Evolutionary conservation across 1,140 invertebrate species (phyloP).

Genomic region (Euwallacea fornicatus): DNA sequence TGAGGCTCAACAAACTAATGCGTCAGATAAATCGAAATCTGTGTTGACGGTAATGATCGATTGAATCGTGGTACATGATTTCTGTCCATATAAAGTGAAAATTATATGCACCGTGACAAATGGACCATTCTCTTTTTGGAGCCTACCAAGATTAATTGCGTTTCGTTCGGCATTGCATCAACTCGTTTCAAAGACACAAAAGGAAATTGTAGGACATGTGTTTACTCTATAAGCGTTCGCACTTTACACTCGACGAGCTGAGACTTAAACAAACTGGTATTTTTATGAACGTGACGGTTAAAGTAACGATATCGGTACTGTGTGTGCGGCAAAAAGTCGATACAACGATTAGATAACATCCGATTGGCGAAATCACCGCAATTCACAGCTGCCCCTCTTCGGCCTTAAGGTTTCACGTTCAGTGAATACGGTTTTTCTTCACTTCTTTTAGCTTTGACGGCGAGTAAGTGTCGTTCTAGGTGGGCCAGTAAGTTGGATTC

Average conservation of each 20-base stretch:
- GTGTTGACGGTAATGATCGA: constrained; percentile 13
- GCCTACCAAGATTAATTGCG: constrained; percentile 21
- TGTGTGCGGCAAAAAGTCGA: constrained; percentile 10
- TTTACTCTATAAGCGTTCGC: constrained; percentile 16
- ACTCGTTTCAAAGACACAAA: constrained; percentile 26
- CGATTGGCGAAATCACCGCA: not conserved
- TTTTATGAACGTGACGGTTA: constrained; percentile 20
- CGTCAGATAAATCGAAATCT: not conserved
- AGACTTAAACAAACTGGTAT: constrained; percentile 19
- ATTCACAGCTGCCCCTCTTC: too few relatives aligned
- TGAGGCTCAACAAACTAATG: too few relatives aligned
- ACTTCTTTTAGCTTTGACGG: too few relatives aligned
- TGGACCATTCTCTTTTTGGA: constrained; percentile 20
- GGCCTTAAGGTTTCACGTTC: too few relatives aligned
- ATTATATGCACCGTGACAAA: constrained; percentile 19
- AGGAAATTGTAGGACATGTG: constrained; percentile 31
- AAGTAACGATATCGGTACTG: constrained; percentile 12
- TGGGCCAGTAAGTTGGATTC: too few relatives aligned
- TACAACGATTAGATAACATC: constrained; percentile 15
- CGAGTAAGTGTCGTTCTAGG: too few relatives aligned
- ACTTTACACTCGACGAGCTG: constrained; percentile 20
- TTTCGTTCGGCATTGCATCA: constrained; percentile 26
- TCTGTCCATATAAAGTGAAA: constrained; percentile 8
- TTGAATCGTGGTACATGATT: constrained; percentile 9
- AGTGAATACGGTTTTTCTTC: too few relatives aligned